Base-by-base conservation (phyloP, 2,797 vertebrate genomes). In the Leptodactylus fallax region DNA sequence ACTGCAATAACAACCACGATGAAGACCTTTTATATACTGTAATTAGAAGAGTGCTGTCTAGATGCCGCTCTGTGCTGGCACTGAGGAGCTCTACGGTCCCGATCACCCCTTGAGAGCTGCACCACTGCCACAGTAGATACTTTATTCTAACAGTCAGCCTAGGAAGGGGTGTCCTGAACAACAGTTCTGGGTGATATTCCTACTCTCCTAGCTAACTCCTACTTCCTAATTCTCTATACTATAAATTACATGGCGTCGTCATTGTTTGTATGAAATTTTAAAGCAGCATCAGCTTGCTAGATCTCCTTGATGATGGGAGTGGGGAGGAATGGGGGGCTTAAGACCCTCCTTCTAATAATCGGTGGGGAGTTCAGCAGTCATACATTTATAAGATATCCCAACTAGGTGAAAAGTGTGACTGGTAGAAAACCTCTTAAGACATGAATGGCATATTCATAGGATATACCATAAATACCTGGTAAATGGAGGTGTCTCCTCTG, bases 21-120 rank as follows among this genome's bases (percentile, higher is more conserved):
- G 45, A 72, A 72, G 71, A 72, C 71, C 71, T 72, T 49, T 72
- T 72, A 72, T 72, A 49, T 49, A 21, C 36, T 72, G 71, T 72
- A 72, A 72, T 72, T 72, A 72, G 71, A 72, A 11, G 71, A 72
- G 71, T 72, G 45, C 71, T 49, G 71, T 72, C 71, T 72, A 72
- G 71, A 49, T 72, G 71, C 23, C 71, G 71, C 71, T 19, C 17
- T 47, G 71, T 19, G 16, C 45, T 72, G 71, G 36, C 71, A 49
- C 71, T 47, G 36, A 72, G 36, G 3, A 72, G 71, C 71, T 47
- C 3, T 6, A 49, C 10, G 7, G 45, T 36, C 71, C 36, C 45
- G 16, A 17, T 72, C 45, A 49, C 71, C 71, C 27, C 27, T 21
- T 72, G 71, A 72, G 36, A 49, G 71, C 36, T 4, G 27, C 71